Evolutionary conservation across 2,888 invertebrate genomes (phyloP), one percentile per base, ranked within the genome.

Genomic region (Amiota mariae): DNA sequence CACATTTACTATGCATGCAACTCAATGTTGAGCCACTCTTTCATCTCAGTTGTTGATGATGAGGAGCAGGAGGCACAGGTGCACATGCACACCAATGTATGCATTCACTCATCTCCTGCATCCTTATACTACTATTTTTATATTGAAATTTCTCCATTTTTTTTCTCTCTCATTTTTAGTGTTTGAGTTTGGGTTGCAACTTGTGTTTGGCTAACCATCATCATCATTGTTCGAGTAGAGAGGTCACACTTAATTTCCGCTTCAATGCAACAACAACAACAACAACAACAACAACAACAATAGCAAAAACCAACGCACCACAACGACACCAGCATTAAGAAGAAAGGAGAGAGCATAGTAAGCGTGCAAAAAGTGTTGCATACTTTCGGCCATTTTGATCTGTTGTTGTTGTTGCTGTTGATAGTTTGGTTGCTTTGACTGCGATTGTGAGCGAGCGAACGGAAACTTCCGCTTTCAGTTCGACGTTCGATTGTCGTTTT

Each of bases 231-330:
- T 51, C 54, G 54, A 77, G 82, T 84, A 82, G 36, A 36, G 85
- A 85, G 83, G 86, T 84, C 83, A 82, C 86, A 84, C 83, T 84
- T 84, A 84, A 84, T 84, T 84, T 84, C 83, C 83, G 83, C 81
- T 85, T 76, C 75, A 81, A 79, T 79, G 76, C 80, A 77, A n/a
- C 13, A 51, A 51, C 64, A 12, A 64, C 6, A 64, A n/a, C 36
- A 64, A 64, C 47, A 64, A n/a, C 2, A n/a, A n/a, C n/a, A n/a
- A n/a, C 80, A 77, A n/a, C 13, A 51, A 51, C 64, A 12, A 64
- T 13, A 64, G 46, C 36, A 64, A 64, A 64, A 64, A 64, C 2
- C 12, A 64, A 66, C 4, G 2, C 77, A 73, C 18, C 77, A 10
- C 64, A 64, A n/a, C n/a, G 8, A 6, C 57, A 20, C 20, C 71